Conservation (phyloP, 2,113 vertebrate genomes). For the Litocranius walleri region DNA sequence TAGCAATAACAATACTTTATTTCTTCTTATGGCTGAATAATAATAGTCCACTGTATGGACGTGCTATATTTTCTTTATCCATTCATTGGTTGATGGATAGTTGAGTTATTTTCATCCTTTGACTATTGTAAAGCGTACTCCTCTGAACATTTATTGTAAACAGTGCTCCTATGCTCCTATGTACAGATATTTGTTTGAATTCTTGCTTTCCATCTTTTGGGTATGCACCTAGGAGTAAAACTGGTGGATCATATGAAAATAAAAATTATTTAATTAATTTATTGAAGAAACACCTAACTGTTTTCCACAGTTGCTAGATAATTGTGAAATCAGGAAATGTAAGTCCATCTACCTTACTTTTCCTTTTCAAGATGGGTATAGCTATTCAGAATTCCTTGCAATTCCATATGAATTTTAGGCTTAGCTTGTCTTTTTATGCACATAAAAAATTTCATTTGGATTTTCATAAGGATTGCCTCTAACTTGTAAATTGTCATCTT, state of each 20-base stretch:
- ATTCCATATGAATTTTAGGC: neutral
- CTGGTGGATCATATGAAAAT: neutral
- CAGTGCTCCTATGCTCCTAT: neutral
- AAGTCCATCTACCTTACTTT: neutral
- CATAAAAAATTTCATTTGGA: neutral
- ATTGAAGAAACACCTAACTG: neutral
- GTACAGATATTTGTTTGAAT: neutral
- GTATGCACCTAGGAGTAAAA: neutral
- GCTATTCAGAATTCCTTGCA: neutral
- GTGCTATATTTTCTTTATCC: neutral
- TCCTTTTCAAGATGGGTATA: neutral
- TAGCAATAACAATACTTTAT: neutral
- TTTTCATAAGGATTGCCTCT: neutral
- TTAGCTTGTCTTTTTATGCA: neutral
- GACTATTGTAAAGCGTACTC: neutral
- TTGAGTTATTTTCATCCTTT: neutral
- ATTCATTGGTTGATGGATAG: neutral
- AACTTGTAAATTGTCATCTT: neutral
- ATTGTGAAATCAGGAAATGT: neutral
- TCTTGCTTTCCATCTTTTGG: neutral
- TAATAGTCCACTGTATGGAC: neutral
- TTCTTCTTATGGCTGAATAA: neutral
- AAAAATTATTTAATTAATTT: constrained; percentile 8
- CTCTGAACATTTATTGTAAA: neutral
- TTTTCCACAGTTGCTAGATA: neutral